phyloP scores from a whole-genome alignment of 2,113 vertebrate species.

The Odocoileus virginianus region DNA sequence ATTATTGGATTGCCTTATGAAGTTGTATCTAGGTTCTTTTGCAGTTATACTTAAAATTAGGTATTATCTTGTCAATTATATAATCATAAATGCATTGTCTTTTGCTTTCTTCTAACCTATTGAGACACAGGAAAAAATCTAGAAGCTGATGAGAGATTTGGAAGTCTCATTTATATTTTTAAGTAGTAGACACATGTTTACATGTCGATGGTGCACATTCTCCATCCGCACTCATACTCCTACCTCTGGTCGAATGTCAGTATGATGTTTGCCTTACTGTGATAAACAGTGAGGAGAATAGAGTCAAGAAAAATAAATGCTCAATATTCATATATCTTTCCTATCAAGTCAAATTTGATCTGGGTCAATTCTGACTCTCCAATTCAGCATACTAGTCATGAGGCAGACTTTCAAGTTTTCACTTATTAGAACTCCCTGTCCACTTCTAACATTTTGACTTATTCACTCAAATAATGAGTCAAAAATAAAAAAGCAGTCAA shows the following conservation, averaged over 20 bases:
- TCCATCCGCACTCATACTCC: not conserved
- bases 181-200: not conserved
- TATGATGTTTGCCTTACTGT: not conserved
- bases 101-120: not conserved
- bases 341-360: not conserved
- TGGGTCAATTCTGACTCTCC: not conserved
- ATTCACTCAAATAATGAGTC: constrained; percentile 57
- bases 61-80: not conserved
- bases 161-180: not conserved
- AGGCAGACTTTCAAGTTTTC: constrained; percentile 5
- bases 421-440: constrained; percentile 25
- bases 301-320: not conserved
- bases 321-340: not conserved
- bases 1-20: not conserved
- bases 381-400: not conserved
- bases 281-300: not conserved
- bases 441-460: constrained; percentile 66
- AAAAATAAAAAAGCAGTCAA: constrained; percentile 47
- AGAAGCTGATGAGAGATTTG: not conserved
- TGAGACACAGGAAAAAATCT: not conserved
- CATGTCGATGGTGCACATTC: not conserved
- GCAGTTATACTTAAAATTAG: not conserved
- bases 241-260: not conserved
- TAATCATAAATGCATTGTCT: not conserved
- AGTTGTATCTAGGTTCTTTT: not conserved